Evolutionary conservation across 2,797 vertebrate species (phyloP).

Genomic region (Crenuchus spilurus): DNA sequence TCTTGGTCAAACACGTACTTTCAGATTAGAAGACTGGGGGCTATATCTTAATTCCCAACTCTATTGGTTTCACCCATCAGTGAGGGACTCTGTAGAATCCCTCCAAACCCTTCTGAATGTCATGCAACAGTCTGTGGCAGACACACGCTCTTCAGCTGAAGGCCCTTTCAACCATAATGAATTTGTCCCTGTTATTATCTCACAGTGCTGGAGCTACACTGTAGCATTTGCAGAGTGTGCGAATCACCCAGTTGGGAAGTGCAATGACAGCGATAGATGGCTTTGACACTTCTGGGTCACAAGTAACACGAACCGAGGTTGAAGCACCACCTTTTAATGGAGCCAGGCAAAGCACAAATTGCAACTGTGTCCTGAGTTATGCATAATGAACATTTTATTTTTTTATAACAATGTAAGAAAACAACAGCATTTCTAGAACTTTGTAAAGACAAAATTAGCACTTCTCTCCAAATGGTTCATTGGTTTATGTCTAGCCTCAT

Average conservation of each 20-base stretch:
- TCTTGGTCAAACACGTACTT: constrained; percentile 1
- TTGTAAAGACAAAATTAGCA: not conserved
- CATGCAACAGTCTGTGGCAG: constrained; percentile 62
- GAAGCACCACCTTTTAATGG: constrained; percentile 51
- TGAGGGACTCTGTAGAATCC: constrained; percentile 70
- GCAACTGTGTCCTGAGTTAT: not conserved
- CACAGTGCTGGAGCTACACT: constrained; percentile 60
- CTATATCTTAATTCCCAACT: constrained; percentile 65
- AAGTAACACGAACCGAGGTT: constrained; percentile 35
- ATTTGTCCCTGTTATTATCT: constrained; percentile 67
- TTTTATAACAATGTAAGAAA: not conserved
- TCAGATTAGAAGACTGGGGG: constrained; percentile 61
- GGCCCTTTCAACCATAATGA: constrained; percentile 68
- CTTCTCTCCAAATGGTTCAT: no score
- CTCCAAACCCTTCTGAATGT: no score
- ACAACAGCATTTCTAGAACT: not conserved
- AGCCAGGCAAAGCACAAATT: constrained; percentile 41
- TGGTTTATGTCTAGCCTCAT: not conserved
- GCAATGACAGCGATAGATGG: constrained; percentile 58
- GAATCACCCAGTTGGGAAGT: constrained; percentile 58
- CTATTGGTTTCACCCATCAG: constrained; percentile 75
- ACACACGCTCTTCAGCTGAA: constrained; percentile 56
- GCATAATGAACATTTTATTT: not conserved
- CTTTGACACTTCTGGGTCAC: constrained; percentile 42
- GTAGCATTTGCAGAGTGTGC: constrained; percentile 67